Evolutionary conservation across 2,888 invertebrate genomes (phyloP), one percentile per base, ranked within the genome.

Genomic region (Adelognathus sp.): DNA sequence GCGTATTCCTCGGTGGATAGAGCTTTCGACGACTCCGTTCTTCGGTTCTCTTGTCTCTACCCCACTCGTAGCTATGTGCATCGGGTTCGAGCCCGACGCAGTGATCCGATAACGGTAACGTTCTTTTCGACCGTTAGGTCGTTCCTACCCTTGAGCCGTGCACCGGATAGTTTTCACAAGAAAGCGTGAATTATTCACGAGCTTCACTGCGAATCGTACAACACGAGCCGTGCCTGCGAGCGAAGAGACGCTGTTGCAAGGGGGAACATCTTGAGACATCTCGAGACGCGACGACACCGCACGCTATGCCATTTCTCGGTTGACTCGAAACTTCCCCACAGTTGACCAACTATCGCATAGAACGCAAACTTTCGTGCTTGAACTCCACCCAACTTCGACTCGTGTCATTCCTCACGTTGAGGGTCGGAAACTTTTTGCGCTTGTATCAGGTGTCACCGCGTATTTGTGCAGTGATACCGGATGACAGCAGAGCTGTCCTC

Each of bases 171-270:
- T 74, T 73, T 46, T 14, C 29, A 41, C 31, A 41, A 58, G 44
- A 29, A 58, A 63, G 16, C 66, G 33, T 66, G 58, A 66, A 74
- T 74, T 60, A 74, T 74, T 74, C 73, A 74, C 27, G 60, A 66
- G 16, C 29, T 54, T 61, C 44, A 7, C 54, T 29, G 24, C 31
- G 41, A 29, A 54, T 11, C 50, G 11, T n/a, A n/a, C n/a, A n/a
- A n/a, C n/a, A n/a, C n/a, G n/a, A n/a, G n/a, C n/a, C 21, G 21
- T 11, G 46, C 29, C 46, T 46, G 46, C 31, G 44, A 46, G 31
- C 63, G n/a, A 33, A 29, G 14, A 46, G 63, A 44, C 29, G 44
- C 46, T 46, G 27, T 21, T 46, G 36, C 46, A 63, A 63, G 3
- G 44, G 24, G 44, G 9, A 46, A 46, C 63, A 63, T 63, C 46